These are phyloP conservation scores for Nephrotoma flavescens DNA, from an alignment of 2,888 invertebrate species.

Conservation along the genomic window DNA sequence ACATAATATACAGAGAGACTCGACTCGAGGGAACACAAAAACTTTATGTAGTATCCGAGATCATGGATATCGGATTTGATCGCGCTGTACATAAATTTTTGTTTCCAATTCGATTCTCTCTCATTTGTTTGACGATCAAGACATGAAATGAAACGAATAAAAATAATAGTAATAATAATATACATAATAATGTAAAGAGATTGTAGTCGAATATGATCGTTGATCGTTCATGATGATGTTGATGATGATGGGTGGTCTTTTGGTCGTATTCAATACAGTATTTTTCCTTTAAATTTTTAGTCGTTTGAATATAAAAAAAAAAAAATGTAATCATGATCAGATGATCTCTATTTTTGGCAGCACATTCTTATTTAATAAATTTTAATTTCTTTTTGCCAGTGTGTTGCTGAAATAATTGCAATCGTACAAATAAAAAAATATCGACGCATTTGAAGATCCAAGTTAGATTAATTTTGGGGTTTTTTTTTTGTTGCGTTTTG, in stretches of 20 bases:
- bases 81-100: background rate
- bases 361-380: background rate
- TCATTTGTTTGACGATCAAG: background rate
- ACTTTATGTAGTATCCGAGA: background rate
- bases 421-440: background rate
- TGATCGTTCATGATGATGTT: background rate
- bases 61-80: background rate
- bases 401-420: background rate
- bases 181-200: background rate
- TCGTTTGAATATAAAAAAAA: background rate
- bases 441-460: background rate
- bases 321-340: background rate
- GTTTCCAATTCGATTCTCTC: background rate
- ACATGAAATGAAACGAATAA: background rate
- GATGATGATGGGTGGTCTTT: background rate
- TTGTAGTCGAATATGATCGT: background rate
- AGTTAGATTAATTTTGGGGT: background rate
- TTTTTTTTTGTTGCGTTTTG: background rate
- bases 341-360: background rate
- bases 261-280: background rate
- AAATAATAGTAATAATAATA: background rate
- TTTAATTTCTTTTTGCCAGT: background rate
- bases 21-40: background rate
- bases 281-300: background rate
- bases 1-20: background rate